Conservation (phyloP, 2,797 vertebrate genomes). For the Hapalemur alaotrensis region DNA sequence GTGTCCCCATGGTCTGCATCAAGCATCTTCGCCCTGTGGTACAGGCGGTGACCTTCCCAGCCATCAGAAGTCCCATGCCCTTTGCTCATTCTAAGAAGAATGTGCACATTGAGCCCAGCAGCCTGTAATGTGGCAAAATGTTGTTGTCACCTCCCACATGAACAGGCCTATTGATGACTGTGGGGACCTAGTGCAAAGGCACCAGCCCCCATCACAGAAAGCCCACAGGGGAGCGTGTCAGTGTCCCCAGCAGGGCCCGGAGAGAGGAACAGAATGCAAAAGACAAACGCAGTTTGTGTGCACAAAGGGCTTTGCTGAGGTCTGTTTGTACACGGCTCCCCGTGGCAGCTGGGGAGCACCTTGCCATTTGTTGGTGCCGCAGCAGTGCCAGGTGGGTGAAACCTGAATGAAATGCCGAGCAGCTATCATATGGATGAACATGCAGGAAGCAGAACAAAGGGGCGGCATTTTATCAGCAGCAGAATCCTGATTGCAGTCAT, state of each 20-base stretch:
- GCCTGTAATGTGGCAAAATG: not conserved
- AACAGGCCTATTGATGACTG: not conserved
- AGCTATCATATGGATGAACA: not conserved
- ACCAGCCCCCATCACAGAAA: conserved; percentile 26
- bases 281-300: not conserved
- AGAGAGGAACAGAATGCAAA: not conserved
- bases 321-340: conserved; percentile 46
- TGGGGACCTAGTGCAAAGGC: not conserved
- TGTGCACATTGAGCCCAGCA: conserved; percentile 38
- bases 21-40: not conserved
- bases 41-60: not conserved
- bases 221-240: not conserved
- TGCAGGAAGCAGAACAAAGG: not conserved
- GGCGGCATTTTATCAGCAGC: not conserved
- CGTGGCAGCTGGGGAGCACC: conserved; percentile 64
- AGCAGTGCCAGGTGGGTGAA: not conserved
- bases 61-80: not conserved
- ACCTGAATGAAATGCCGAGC: not conserved
- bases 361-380: not conserved
- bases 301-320: not conserved
- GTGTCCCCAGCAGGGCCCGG: conserved; percentile 8
- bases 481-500: not conserved
- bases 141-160: not conserved
- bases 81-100: not conserved
- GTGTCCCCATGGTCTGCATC: not conserved